Conservation (phyloP, 2,888 invertebrate species). For the Automeris io region DNA sequence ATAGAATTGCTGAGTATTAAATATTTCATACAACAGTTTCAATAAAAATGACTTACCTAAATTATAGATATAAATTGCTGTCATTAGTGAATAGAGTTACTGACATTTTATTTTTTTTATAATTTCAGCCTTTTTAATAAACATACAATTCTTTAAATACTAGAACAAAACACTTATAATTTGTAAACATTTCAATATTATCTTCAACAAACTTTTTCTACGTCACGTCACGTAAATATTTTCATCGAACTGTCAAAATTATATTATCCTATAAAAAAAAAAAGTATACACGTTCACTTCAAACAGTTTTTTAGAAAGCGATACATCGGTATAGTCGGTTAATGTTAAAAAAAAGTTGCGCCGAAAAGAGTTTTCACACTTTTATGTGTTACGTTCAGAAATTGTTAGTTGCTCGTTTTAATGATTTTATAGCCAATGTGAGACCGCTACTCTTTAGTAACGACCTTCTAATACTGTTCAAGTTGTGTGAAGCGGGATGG, state of each 20-base stretch:
- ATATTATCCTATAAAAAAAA: slow-evolving; percentile 32
- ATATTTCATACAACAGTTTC: too few species aligned
- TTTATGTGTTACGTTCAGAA: slow-evolving; percentile 10
- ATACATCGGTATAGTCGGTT: slow-evolving; percentile 29
- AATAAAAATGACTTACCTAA: too few species aligned
- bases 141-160: not conserved
- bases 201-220: slow-evolving; percentile 20
- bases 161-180: not conserved
- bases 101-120: too few species aligned
- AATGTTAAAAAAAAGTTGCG: slow-evolving; percentile 7
- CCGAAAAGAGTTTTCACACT: slow-evolving; percentile 15
- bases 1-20: too few species aligned
- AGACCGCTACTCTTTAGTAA: slow-evolving; percentile 53
- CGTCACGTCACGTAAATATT: slow-evolving; percentile 54
- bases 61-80: too few species aligned
- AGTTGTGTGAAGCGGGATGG: slow-evolving; percentile 42
- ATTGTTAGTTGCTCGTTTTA: slow-evolving; percentile 13
- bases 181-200: slow-evolving; percentile 7
- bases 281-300: slow-evolving; percentile 15
- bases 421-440: slow-evolving; percentile 15
- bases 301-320: slow-evolving; percentile 2
- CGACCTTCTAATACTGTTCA: slow-evolving; percentile 68
- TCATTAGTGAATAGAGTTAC: too few species aligned
- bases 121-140: too few species aligned
- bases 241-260: slow-evolving; percentile 64